Evolutionary conservation across 2,888 invertebrate species (phyloP), one percentile per base, ranked within the genome.

Genomic region (Brenthis ino): DNA sequence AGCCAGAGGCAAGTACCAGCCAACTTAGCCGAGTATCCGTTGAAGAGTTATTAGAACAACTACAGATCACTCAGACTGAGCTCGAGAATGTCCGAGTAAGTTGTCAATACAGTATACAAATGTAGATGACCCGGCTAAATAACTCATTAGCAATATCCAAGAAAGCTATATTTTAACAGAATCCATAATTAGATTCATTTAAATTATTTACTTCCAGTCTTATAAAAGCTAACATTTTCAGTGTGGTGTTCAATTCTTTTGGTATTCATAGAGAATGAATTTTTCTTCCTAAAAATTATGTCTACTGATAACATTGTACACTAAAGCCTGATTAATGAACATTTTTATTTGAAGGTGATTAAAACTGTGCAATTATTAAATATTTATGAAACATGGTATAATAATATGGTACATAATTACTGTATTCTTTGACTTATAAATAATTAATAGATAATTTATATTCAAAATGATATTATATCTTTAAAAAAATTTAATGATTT

Each of bases 31-130:
- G 96, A 82, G 95, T 96, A 77, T 96, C 97, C 60, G 96, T 97
- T 76, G 96, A 96, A 78, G 96, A 97, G 86, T 93, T 97, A 79
- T 93, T 97, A 80, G 95, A 96, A 84, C 96, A 97, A 87, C 92
- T 97, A 80, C 96, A 97, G 89, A 95, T 96, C 76, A 97, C 97
- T 43, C 96, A 97, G 92, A 96, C 95, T 54, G 97, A 97, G 93
- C 94, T 97, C 87, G 97, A 97, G 87, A 97, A 96, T 89, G 95
- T 97, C 83, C 96, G 96, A 95, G 97, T 97, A 93, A 94, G 94
- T 86, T 13, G 20, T n/a, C 14, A 58, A 43, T 43, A 28, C n/a
- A 24, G 20, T 11, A 60, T 43, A 43, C 53, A 57, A 63, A 48
- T 65, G 64, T 70, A 68, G 70, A 64, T 53, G 37, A 8, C 51